Evolutionary conservation across 2,113 vertebrate species (phyloP).

Genomic region (Eptatretus burgeri): DNA sequence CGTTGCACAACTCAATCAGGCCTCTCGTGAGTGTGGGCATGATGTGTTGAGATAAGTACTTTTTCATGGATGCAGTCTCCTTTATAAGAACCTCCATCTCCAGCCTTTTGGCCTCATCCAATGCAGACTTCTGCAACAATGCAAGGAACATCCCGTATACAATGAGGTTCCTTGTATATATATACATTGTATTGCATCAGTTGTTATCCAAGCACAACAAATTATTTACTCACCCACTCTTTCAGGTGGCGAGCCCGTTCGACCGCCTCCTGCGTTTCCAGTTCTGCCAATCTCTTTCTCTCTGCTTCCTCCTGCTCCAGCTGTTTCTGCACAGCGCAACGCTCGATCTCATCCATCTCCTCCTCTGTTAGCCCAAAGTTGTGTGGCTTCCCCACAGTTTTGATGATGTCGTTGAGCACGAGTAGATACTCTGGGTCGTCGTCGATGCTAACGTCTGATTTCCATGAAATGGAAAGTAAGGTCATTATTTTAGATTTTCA

Average conservation of each 20-base stretch:
- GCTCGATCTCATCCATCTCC: slow-evolving; percentile 25
- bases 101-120: slow-evolving; percentile 26
- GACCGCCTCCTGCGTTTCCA: slow-evolving; percentile 23
- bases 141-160: neutral
- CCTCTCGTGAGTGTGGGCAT: slow-evolving; percentile 52
- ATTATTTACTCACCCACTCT: slow-evolving; percentile 54
- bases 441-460: too few relatives aligned
- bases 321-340: slow-evolving; percentile 17
- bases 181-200: too few relatives aligned
- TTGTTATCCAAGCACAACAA: too few relatives aligned
- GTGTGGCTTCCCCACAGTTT: slow-evolving; percentile 28
- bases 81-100: slow-evolving; percentile 32
- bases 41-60: slow-evolving; percentile 39
- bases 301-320: slow-evolving; percentile 19
- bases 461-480: too few relatives aligned
- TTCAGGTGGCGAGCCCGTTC: slow-evolving; percentile 28
- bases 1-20: slow-evolving; percentile 34
- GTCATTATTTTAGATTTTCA: too few relatives aligned
- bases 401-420: slow-evolving; percentile 25
- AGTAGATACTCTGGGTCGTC: slow-evolving; percentile 23
- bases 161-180: neutral
- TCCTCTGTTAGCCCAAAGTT: slow-evolving; percentile 33
- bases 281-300: slow-evolving; percentile 16
- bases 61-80: slow-evolving; percentile 26
- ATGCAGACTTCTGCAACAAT: slow-evolving; percentile 20